Percentiles rank a stretch among this genome's conserved stretches.
phyloP scores from a whole-genome alignment of 1,140 invertebrate genomes.

The Meloidogyne hapla region DNA sequence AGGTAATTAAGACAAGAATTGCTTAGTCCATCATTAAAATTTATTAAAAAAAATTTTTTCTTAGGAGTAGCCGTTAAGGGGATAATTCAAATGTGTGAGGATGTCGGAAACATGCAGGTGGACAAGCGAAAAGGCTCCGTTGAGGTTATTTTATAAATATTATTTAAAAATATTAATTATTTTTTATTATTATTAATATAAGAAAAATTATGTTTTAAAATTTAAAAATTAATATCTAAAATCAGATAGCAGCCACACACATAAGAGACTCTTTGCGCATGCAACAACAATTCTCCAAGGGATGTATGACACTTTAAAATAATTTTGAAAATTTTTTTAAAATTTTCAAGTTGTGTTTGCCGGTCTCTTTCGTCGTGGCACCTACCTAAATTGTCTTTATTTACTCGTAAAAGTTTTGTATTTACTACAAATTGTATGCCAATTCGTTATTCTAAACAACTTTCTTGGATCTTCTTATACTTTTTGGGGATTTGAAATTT shows the following conservation, averaged over 20 bases:
- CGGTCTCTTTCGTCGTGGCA: slow-evolving; percentile 65
- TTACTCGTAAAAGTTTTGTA: slow-evolving; percentile 67
- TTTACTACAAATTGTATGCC: slow-evolving; percentile 66
- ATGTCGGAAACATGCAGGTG: slow-evolving; percentile 58
- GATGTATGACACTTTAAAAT: slow-evolving; percentile 18
- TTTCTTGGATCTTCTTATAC: slow-evolving; percentile 64
- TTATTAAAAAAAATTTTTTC: slow-evolving; percentile 16
- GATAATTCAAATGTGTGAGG: slow-evolving; percentile 62
- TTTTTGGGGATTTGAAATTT: slow-evolving; percentile 68
- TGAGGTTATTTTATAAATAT: slow-evolving; percentile 41
- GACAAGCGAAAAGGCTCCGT: slow-evolving; percentile 54
- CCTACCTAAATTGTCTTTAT: slow-evolving; percentile 67
- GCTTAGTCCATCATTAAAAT: neutral
- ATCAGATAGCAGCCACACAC: slow-evolving; percentile 56
- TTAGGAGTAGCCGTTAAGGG: slow-evolving; percentile 55
- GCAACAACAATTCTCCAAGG: slow-evolving; percentile 47
- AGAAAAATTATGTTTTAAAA: too few species aligned
- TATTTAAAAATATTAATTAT: neutral
- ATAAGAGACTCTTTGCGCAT: slow-evolving; percentile 54
- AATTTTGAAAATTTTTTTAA: neutral
- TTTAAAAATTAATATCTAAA: neutral
- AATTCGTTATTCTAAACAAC: too few species aligned
- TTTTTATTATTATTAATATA: neutral
- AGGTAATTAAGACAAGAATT: slow-evolving; percentile 31
- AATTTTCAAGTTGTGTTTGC: slow-evolving; percentile 48